These are phyloP conservation scores for Myopa testacea DNA, from an alignment of 2,888 invertebrate genomes.

Conservation along the genomic window DNA sequence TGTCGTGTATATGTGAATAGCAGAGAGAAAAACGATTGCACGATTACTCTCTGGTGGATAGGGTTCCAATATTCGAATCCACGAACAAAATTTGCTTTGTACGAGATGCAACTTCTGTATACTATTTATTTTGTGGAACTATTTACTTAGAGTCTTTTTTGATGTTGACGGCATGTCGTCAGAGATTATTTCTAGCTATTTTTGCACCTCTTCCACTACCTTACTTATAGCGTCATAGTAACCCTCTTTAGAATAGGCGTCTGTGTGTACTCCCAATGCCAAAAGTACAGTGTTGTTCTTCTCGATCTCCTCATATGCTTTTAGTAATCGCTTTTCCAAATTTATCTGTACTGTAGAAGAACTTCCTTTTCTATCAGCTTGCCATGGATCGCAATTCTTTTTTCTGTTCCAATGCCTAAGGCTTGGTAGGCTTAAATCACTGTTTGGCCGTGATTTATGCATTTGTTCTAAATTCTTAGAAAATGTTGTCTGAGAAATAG, in stretches of 20 bases:
- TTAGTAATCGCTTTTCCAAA: neutral
- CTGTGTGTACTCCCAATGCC: neutral
- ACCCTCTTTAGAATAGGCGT: constrained; percentile 1
- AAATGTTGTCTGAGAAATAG: neutral
- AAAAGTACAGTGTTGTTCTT: neutral
- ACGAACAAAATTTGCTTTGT: no score
- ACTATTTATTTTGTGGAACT: no score
- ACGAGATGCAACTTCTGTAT: no score
- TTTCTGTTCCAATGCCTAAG: neutral
- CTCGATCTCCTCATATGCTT: neutral
- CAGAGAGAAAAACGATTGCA: no score
- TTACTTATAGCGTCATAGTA: constrained; percentile 11
- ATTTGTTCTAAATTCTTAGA: neutral
- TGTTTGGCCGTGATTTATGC: neutral
- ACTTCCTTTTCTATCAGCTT: neutral
- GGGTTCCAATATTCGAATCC: no score
- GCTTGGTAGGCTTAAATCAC: neutral
- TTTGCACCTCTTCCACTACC: neutral
- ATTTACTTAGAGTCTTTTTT: neutral
- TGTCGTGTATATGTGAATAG: no score
- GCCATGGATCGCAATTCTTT: neutral
- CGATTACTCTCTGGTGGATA: no score
- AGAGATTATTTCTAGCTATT: neutral
- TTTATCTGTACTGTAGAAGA: neutral
- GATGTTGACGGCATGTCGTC: neutral